Base-by-base conservation (phyloP, 2,888 invertebrate genomes). In the Pegoplata infirma region DNA sequence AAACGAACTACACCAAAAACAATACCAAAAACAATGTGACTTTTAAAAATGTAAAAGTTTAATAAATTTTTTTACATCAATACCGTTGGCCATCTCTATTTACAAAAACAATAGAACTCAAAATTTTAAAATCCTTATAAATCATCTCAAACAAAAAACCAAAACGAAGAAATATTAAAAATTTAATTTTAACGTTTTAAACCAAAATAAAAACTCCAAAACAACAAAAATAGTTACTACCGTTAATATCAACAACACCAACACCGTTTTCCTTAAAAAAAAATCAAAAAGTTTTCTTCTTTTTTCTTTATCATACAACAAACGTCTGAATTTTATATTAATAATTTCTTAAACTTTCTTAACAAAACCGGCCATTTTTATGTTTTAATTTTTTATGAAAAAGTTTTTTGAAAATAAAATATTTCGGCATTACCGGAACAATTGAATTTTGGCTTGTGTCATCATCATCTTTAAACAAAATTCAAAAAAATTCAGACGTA, bases 401-500 rank as follows among this genome's bases (percentile, higher is more conserved):
- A 49, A 49, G 25, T 44, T 49, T 79, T 55, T 55, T 40, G 53
- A 14, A 75, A 46, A n/a, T n/a, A n/a, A n/a, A 63, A 21, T 46
- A 40, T 40, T 40, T 40, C 36, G 36, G 36, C 36, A 8, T 68
- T 67, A 61, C 51, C 53, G 53, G 53, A 69, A 55, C 21, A 16
- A 55, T 81, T 64, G 81, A 77, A 75, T 61, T 75, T 80, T 82
- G 82, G 81, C 81, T 81, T 82, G 83, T 80, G 80, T 81, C 78
- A 55, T 58, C 19, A 47, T 58, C 59, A 74, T 67, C 74, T 46
- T 75, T 74, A 67, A 71, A 56, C 74, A 71, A 80, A 81, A 81
- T 76, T 84, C 85, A 85, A 83, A 82, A n/a, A 81, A 87, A 86
- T 86, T 86, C 86, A 86, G 86, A 86, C 86, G 86, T 86, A 44